A percentile compares a stretch with the other conserved stretches of the same genome.
Evolutionary conservation across 2,113 vertebrate species (phyloP).

Genomic region (Synchiropus splendidus): DNA sequence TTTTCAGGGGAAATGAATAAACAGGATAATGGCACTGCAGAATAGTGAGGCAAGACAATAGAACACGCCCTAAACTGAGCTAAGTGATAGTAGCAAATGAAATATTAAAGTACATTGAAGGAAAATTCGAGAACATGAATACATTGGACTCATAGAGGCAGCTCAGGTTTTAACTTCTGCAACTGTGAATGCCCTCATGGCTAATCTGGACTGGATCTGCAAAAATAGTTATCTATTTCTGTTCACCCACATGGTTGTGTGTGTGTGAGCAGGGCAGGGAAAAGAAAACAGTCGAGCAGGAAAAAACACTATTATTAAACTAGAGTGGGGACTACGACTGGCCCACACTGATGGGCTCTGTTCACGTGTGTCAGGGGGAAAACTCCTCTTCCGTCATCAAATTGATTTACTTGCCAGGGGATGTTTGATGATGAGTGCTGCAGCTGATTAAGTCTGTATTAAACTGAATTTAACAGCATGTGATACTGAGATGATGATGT

Average conservation of each 20-base stretch:
- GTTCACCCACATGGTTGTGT: conserved; percentile 13
- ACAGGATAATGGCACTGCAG: conserved; percentile 24
- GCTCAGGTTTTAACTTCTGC: conserved; percentile 21
- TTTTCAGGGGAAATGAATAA: conserved; percentile 16
- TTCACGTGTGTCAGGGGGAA: conserved; percentile 6
- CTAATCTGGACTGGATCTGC: conserved; percentile 45
- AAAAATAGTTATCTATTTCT: conserved; percentile 65
- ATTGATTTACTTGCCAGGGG: conserved; percentile 11
- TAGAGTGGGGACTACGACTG: not conserved
- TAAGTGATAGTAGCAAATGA: too few relatives aligned
- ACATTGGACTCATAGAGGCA: not conserved
- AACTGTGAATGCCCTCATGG: conserved; percentile 35
- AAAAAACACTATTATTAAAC: conserved; percentile 26
- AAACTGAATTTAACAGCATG: too few relatives aligned
- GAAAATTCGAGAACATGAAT: too few relatives aligned
- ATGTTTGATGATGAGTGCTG: too few relatives aligned
- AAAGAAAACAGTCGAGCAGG: conserved; percentile 24
- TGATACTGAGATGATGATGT: too few relatives aligned
- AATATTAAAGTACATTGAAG: too few relatives aligned
- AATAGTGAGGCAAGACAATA: not conserved
- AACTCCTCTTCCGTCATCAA: not conserved
- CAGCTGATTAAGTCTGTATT: too few relatives aligned
- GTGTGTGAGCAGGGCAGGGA: conserved; percentile 1
- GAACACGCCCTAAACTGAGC: too few relatives aligned
- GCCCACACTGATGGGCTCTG: not conserved